Percentiles rank a stretch among this genome's conserved stretches.
phyloP scores from a whole-genome alignment of 1,140 invertebrate species.

The Aphelenchoides fujianensis region DNA sequence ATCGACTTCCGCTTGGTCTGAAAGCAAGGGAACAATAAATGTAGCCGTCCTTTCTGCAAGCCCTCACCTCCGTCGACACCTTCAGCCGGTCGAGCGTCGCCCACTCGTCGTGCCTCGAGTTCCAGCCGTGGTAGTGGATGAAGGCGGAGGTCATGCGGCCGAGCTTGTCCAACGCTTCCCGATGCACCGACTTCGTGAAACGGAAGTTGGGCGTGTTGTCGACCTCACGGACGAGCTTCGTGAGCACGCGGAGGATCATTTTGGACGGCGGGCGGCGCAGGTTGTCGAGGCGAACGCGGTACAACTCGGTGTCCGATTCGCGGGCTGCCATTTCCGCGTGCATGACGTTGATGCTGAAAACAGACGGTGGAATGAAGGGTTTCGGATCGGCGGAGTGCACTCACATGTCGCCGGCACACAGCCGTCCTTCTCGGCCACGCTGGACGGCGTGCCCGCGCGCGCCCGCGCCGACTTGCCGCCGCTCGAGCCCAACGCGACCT shows the following conservation, averaged over 20 bases:
- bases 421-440: background rate
- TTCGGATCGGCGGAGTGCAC: background rate
- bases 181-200: background rate
- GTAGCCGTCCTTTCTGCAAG: background rate
- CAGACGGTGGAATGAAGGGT: background rate
- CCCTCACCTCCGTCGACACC: background rate
- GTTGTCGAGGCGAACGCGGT: background rate
- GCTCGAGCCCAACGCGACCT: background rate
- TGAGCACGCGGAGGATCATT: conserved; percentile 4
- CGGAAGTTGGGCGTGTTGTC: background rate
- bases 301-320: background rate
- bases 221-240: background rate
- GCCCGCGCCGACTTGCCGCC: background rate
- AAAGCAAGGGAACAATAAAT: background rate
- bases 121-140: conserved; percentile 13
- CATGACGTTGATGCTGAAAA: conserved; percentile 4
- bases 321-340: background rate
- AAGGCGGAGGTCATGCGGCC: conserved; percentile 10
- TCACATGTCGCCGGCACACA: conserved; percentile 12
- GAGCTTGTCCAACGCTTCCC: background rate
- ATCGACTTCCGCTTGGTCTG: background rate
- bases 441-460: background rate
- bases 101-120: conserved; percentile 14
- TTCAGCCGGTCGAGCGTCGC: background rate
- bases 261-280: background rate